Conservation (phyloP, 2,888 invertebrate genomes). For the Troides helena region DNA sequence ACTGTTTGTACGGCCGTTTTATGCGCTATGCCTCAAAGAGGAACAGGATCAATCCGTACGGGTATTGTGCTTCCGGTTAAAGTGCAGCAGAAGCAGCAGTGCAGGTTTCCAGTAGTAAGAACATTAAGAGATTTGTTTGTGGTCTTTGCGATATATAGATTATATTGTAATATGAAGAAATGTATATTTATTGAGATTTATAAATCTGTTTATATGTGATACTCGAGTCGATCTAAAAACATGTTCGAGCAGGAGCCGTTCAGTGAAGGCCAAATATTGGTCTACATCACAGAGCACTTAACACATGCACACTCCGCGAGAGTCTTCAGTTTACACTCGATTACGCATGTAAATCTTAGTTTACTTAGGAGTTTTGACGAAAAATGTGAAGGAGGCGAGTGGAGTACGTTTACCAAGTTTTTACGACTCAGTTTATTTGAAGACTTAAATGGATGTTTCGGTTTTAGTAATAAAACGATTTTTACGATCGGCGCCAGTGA, state of each 20-base stretch:
- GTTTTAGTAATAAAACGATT: conserved; percentile 25
- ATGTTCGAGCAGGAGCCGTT: conserved; percentile 17
- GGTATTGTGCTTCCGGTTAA: too few species aligned
- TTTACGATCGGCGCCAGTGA: conserved; percentile 18
- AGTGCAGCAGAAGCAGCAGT: too few species aligned
- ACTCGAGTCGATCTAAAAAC: conserved; percentile 21
- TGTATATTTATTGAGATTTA: neutral
- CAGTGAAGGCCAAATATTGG: conserved; percentile 27
- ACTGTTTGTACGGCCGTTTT: too few species aligned
- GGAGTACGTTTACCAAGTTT: conserved; percentile 24
- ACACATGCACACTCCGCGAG: conserved; percentile 22
- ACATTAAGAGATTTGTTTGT: too few species aligned
- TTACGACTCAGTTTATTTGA: conserved; percentile 29
- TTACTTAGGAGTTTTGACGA: conserved; percentile 30
- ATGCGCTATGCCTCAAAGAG: too few species aligned
- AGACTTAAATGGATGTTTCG: conserved; percentile 28
- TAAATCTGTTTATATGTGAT: conserved; percentile 21
- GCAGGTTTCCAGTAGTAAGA: too few species aligned
- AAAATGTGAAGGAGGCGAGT: conserved; percentile 22
- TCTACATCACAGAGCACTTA: conserved; percentile 30
- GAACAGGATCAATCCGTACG: too few species aligned
- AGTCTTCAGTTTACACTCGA: conserved; percentile 28
- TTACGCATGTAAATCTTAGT: conserved; percentile 32
- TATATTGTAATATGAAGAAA: too few species aligned
- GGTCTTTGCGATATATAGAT: too few species aligned